Evolutionary conservation across 2,888 invertebrate genomes (phyloP).

Genomic region (Odontocolon sp.): DNA sequence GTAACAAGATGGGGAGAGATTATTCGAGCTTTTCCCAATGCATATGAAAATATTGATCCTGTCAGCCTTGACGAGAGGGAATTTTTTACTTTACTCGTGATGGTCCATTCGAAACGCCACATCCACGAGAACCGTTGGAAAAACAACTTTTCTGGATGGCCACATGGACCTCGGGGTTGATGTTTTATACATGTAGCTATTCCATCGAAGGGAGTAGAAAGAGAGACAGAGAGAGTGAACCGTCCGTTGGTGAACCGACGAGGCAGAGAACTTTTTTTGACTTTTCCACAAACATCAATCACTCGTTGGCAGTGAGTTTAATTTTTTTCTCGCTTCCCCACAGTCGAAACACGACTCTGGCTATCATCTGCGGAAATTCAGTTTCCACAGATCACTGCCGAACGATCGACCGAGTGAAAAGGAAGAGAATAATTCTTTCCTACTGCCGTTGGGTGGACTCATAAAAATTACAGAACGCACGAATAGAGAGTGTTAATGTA

Average conservation of each 20-base stretch:
- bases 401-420: not conserved
- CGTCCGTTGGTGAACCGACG: slow-evolving; percentile 19
- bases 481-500: too few relatives aligned
- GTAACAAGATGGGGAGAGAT: not conserved
- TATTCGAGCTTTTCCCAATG: not conserved
- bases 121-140: slow-evolving; percentile 26
- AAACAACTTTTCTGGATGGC: slow-evolving; percentile 40
- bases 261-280: slow-evolving; percentile 54
- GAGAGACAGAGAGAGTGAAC: not conserved
- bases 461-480: too few relatives aligned
- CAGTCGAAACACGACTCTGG: slow-evolving; percentile 18
- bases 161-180: slow-evolving; percentile 20
- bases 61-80: slow-evolving; percentile 6
- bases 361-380: slow-evolving; percentile 39
- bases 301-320: slow-evolving; percentile 62
- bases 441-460: not conserved
- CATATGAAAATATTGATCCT: slow-evolving; percentile 25
- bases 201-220: not conserved
- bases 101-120: slow-evolving; percentile 2
- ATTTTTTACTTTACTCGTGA: slow-evolving; percentile 9
- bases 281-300: slow-evolving; percentile 67
- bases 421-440: slow-evolving; percentile 40
- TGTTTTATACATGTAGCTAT: slow-evolving; percentile 51
- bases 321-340: slow-evolving; percentile 36
- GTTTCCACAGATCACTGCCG: slow-evolving; percentile 40